These are phyloP conservation scores for Nautilus pompilius DNA, from an alignment of 1,140 invertebrate species.

Conservation along the genomic window DNA sequence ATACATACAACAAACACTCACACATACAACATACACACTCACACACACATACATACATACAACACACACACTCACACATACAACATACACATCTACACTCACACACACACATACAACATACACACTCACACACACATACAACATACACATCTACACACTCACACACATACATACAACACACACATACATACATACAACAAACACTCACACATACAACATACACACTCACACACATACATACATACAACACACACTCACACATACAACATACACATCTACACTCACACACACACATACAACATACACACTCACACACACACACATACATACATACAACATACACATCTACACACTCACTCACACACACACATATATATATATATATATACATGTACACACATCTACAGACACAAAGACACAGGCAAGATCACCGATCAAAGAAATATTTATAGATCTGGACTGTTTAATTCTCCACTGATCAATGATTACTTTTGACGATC, in stretches of 20 bases:
- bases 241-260: neutral
- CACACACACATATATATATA: neutral
- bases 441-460: neutral
- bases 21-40: neutral
- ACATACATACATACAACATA: no score
- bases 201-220: neutral
- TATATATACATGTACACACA: neutral
- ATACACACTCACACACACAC: neutral
- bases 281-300: neutral
- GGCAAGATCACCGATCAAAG: neutral
- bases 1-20: no score
- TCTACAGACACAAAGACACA: neutral
- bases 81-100: neutral
- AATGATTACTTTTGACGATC: no score
- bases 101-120: neutral
- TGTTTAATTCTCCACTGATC: neutral
- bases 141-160: neutral
- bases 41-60: neutral
- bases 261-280: neutral
- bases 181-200: neutral
- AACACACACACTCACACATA: neutral
- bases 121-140: neutral
- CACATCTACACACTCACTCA: neutral
- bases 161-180: neutral
- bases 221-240: neutral